These are phyloP conservation scores for Isichthys henryi DNA, from an alignment of 2,113 vertebrate genomes.

Conservation along the genomic window DNA sequence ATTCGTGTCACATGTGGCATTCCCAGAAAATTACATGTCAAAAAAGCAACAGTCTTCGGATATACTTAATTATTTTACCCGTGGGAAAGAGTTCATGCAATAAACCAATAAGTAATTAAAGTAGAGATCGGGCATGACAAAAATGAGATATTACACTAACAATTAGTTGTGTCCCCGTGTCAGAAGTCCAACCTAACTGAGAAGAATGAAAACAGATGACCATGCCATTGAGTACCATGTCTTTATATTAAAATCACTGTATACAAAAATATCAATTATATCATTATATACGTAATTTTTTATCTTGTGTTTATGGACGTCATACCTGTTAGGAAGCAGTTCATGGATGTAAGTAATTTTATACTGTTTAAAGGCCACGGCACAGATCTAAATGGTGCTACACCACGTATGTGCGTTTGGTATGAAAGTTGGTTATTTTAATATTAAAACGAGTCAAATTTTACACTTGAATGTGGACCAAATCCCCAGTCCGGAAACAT, in stretches of 20 bases:
- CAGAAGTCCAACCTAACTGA: neutral
- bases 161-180: neutral
- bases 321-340: neutral
- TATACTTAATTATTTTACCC: neutral
- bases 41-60: neutral
- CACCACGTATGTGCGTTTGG: neutral
- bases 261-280: neutral
- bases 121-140: neutral
- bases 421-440: slow-evolving; percentile 1
- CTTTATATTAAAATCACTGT: neutral
- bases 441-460: neutral
- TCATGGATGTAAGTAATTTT: slow-evolving; percentile 1
- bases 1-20: neutral
- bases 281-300: neutral
- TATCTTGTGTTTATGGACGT: neutral
- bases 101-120: neutral
- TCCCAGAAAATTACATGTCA: neutral
- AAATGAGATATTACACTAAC: neutral
- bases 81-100: neutral
- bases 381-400: slow-evolving; percentile 12
- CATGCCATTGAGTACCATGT: slow-evolving; percentile 2
- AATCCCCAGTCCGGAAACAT: neutral
- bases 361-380: slow-evolving; percentile 14
- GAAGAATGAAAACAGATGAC: neutral
- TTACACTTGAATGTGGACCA: slow-evolving; percentile 8